Percentiles rank a stretch among this genome's conserved stretches.
These are phyloP conservation scores for Ictalurus furcatus DNA, from an alignment of 2,113 vertebrate species.

Conservation along the genomic window DNA sequence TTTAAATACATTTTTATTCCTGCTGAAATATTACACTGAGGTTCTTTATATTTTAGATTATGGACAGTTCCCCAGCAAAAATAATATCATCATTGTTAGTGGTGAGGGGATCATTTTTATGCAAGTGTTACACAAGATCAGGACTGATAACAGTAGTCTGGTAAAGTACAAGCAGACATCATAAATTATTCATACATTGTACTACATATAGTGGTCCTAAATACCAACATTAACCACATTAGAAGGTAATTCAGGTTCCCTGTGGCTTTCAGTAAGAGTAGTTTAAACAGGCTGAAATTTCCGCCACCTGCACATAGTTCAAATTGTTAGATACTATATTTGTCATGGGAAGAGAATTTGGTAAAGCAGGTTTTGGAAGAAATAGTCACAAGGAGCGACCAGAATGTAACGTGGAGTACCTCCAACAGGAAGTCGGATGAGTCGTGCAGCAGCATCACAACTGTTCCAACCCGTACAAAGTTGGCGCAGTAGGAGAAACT, in stretches of 20 bases:
- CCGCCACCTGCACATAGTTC: not conserved
- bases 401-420: constrained; percentile 62
- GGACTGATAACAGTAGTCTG: not conserved
- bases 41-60: not conserved
- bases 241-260: not conserved
- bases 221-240: not conserved
- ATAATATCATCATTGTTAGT: not conserved
- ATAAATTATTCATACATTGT: not conserved
- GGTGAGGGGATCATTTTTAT: not conserved
- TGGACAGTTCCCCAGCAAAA: not conserved
- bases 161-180: not conserved
- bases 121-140: not conserved
- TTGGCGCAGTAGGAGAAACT: constrained; percentile 89
- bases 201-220: not conserved
- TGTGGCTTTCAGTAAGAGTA: not conserved
- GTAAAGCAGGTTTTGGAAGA: constrained; percentile 14
- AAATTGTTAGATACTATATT: not conserved
- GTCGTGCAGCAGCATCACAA: constrained; percentile 90
- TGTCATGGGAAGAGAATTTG: not conserved
- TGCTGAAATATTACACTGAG: not conserved
- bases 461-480: constrained; percentile 82
- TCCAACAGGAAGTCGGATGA: constrained; percentile 84
- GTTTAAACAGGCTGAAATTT: not conserved
- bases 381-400: not conserved
- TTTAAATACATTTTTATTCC: not conserved